These are phyloP conservation scores for Galaxea fascicularis DNA, from an alignment of 92 coral and sea anemone genomes.

Conservation along the genomic window DNA sequence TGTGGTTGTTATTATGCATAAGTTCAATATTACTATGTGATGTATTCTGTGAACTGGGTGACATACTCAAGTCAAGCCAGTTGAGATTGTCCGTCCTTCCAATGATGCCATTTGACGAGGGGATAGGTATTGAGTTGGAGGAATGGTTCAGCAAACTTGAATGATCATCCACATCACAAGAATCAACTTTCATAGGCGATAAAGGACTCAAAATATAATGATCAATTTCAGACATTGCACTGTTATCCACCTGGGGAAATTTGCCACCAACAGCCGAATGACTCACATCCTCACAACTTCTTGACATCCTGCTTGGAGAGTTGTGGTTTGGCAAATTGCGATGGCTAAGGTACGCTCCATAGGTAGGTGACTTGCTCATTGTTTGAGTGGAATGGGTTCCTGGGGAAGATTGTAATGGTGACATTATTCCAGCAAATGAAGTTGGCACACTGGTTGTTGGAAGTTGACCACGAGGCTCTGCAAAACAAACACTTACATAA, in stretches of 20 bases:
- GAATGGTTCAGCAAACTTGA: conserved; percentile 57
- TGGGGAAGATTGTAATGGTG: conserved; percentile 3
- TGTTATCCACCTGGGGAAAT: conserved; percentile 70
- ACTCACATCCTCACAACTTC: conserved; percentile 84
- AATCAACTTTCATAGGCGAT: conserved; percentile 94
- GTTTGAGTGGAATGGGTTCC: conserved; percentile 3
- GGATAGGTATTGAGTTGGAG: conserved; percentile 77
- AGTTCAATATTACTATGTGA: conserved; percentile 43
- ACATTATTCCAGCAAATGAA: conserved; percentile 25
- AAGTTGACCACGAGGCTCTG: conserved; percentile 22
- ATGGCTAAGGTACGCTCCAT: conserved; percentile 58
- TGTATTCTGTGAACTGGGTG: conserved; percentile 56
- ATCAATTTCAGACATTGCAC: conserved; percentile 82
- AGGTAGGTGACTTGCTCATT: conserved; percentile 70
- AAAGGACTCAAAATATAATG: conserved; percentile 81
- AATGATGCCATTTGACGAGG: conserved; percentile 48
- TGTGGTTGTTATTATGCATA: conserved; percentile 48
- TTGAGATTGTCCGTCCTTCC: conserved; percentile 66
- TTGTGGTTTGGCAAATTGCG: conserved; percentile 31
- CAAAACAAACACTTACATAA: neutral
- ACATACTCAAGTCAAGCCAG: conserved; percentile 85
- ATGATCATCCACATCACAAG: conserved; percentile 68
- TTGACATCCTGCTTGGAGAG: conserved; percentile 76
- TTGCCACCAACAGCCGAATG: conserved; percentile 57
- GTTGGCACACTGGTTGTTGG: conserved; percentile 5